These are phyloP conservation scores for Chymomyza fuscimana DNA, from an alignment of 2,888 invertebrate species.

Conservation along the genomic window DNA sequence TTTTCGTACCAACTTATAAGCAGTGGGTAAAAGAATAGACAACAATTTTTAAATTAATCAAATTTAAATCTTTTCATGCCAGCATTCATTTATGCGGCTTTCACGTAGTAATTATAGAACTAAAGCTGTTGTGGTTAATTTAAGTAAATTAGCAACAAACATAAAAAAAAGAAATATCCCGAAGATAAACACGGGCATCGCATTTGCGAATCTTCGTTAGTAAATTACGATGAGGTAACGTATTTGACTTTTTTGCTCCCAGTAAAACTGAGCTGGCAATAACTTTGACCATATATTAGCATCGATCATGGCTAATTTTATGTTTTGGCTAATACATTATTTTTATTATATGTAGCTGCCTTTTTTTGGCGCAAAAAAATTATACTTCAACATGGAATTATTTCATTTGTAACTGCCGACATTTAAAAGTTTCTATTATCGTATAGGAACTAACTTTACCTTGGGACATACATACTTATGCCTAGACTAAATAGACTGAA, in stretches of 20 bases:
- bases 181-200: background rate
- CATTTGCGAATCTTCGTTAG: background rate
- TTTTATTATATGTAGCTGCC: background rate
- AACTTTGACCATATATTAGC: background rate
- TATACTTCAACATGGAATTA: background rate
- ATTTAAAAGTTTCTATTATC: background rate
- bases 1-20: background rate
- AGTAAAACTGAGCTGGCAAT: background rate
- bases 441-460: too few relatives aligned
- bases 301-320: background rate
- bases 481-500: too few relatives aligned
- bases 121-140: background rate
- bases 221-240: background rate
- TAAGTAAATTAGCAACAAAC: background rate
- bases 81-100: background rate
- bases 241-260: background rate
- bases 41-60: background rate
- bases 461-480: too few relatives aligned
- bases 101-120: background rate
- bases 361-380: background rate
- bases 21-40: background rate
- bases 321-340: background rate
- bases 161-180: background rate
- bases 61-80: background rate
- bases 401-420: background rate